Conservation (phyloP, 2,113 vertebrate genomes). For the Sardina pilchardus region DNA sequence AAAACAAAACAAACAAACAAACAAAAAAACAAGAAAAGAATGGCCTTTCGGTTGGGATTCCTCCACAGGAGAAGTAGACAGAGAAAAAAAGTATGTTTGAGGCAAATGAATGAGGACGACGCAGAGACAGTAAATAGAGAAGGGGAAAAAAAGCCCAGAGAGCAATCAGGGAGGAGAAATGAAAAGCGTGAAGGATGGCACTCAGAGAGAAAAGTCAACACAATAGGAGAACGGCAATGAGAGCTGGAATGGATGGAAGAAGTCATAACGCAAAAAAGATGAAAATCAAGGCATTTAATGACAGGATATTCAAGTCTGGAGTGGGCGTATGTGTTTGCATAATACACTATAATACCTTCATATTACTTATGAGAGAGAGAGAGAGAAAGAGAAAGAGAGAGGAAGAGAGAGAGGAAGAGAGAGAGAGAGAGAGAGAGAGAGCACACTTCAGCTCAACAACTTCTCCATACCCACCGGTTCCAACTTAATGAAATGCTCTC, state of each 20-base stretch:
- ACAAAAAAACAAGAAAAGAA: background rate
- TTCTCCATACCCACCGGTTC: background rate
- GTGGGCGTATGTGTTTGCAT: conserved; percentile 10
- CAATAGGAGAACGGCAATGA: background rate
- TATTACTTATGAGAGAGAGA: background rate
- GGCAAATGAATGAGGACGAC: background rate
- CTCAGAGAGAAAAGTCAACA: background rate
- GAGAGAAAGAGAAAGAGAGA: background rate
- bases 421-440: background rate
- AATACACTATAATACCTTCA: conserved; percentile 4
- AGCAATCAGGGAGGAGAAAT: background rate
- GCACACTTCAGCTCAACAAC: background rate
- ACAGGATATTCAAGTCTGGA: background rate
- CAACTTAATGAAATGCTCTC: conserved; percentile 3
- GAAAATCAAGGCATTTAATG: background rate
- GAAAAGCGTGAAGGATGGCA: background rate
- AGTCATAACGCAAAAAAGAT: background rate
- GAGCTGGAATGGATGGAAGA: background rate
- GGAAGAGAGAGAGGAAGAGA: background rate
- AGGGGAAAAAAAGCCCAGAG: background rate
- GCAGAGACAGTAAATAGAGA: background rate
- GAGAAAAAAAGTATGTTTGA: background rate
- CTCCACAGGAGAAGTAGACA: background rate
- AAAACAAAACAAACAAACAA: background rate
- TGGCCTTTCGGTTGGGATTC: background rate